Conservation (phyloP, 2,888 invertebrate genomes). For the Dynastes tityus region DNA sequence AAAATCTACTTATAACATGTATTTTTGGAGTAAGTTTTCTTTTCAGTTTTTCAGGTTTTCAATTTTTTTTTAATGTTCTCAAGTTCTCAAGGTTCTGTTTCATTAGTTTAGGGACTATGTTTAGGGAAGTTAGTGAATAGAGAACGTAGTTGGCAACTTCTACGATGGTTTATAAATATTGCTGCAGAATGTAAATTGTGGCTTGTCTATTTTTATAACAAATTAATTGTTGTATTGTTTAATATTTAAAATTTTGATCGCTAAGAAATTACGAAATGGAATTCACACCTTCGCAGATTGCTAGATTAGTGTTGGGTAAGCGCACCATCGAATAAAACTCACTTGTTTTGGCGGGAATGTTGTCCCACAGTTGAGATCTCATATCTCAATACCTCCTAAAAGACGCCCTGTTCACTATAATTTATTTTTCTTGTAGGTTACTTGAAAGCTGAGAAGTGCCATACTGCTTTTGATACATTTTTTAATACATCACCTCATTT, state of each 20-base stretch:
- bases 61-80: too few species aligned
- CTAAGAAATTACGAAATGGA: constrained; percentile 57
- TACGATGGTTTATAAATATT: constrained; percentile 31
- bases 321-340: constrained; percentile 30
- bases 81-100: too few species aligned
- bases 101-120: too few species aligned
- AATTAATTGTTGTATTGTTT: constrained; percentile 1
- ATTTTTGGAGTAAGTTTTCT: too few species aligned
- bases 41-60: too few species aligned
- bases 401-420: background rate
- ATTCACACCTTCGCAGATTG: constrained; percentile 61
- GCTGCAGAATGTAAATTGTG: constrained; percentile 1
- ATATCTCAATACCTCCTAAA: background rate
- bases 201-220: constrained; percentile 17
- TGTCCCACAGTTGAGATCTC: constrained; percentile 1
- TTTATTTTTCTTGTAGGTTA: constrained; percentile 63
- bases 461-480: constrained; percentile 64
- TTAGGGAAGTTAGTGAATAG: background rate
- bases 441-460: constrained; percentile 65
- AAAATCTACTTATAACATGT: too few species aligned
- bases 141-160: constrained; percentile 3
- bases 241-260: constrained; percentile 6
- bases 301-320: constrained; percentile 63
- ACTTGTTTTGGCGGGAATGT: constrained; percentile 52
- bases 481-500: constrained; percentile 63